Conservation (phyloP, 2,797 vertebrate species). For the Acanthurus lineatus region DNA sequence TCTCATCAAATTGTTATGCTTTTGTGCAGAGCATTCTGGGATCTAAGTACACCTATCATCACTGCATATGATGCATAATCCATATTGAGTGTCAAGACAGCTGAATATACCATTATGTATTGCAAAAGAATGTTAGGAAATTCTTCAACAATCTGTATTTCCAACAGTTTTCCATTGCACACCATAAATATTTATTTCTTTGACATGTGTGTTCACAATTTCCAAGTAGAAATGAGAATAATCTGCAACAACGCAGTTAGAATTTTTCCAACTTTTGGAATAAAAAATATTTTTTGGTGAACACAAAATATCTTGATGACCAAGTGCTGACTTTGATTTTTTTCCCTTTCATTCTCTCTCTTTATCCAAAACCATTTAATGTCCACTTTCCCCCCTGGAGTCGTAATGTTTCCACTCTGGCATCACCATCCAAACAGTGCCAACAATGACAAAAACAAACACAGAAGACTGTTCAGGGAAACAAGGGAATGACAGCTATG, state of each 20-base stretch:
- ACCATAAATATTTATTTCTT: slow-evolving; percentile 23
- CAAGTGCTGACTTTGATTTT: background rate
- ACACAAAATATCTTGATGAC: slow-evolving; percentile 4
- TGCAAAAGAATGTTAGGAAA: background rate
- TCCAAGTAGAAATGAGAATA: background rate
- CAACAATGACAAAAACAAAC: slow-evolving; percentile 35
- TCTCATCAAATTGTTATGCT: background rate
- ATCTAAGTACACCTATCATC: slow-evolving; percentile 3
- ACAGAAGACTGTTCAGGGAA: slow-evolving; percentile 22
- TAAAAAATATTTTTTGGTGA: background rate
- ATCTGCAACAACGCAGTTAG: background rate
- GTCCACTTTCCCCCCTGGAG: background rate
- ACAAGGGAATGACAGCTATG: slow-evolving; percentile 32
- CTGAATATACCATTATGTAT: slow-evolving; percentile 9
- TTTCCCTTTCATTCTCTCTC: background rate
- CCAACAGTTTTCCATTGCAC: slow-evolving; percentile 28
- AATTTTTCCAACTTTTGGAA: background rate
- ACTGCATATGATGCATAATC: slow-evolving; percentile 18
- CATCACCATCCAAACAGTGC: slow-evolving; percentile 17
- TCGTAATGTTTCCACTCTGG: slow-evolving; percentile 36
- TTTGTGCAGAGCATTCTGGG: background rate
- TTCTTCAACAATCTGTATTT: background rate
- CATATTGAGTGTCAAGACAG: slow-evolving; percentile 8
- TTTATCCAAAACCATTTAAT: too few species aligned
- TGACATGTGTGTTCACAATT: background rate